Evolutionary conservation across 2,888 invertebrate species (phyloP).

Genomic region (Ganaspis brasiliensis): DNA sequence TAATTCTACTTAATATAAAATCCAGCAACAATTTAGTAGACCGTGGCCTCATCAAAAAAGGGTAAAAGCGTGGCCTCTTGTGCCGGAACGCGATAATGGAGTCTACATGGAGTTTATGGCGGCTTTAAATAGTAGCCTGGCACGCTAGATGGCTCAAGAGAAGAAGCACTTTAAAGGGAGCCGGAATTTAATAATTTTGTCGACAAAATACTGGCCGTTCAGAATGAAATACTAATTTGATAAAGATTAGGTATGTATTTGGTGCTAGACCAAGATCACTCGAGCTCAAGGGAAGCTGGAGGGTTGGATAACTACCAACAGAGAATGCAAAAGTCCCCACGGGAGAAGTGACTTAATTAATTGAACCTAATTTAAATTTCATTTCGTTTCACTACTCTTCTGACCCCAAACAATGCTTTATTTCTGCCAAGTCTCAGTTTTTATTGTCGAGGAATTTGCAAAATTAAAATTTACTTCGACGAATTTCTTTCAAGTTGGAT

Average conservation of each 20-base stretch:
- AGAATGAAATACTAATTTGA: slow-evolving; percentile 73
- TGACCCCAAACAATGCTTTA: slow-evolving; percentile 22
- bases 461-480: not conserved
- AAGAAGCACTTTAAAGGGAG: slow-evolving; percentile 46
- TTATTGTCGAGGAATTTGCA: not conserved
- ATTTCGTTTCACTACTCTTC: slow-evolving; percentile 69
- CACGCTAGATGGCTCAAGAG: slow-evolving; percentile 20
- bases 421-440: not conserved
- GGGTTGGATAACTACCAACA: slow-evolving; percentile 62
- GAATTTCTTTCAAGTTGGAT: too few species aligned
- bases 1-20: not conserved
- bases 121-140: slow-evolving; percentile 57
- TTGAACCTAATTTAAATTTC: slow-evolving; percentile 77
- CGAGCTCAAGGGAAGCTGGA: slow-evolving; percentile 3
- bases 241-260: slow-evolving; percentile 72
- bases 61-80: slow-evolving; percentile 32
- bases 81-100: slow-evolving; percentile 57
- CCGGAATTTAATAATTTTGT: slow-evolving; percentile 69
- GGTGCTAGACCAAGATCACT: slow-evolving; percentile 66
- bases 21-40: slow-evolving; percentile 6
- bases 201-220: slow-evolving; percentile 62
- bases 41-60: not conserved
- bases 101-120: slow-evolving; percentile 64
- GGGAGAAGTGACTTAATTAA: slow-evolving; percentile 73
- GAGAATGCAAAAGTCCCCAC: slow-evolving; percentile 68